These are phyloP conservation scores for Neoascia interrupta DNA, from an alignment of 2,888 invertebrate species.

Conservation along the genomic window DNA sequence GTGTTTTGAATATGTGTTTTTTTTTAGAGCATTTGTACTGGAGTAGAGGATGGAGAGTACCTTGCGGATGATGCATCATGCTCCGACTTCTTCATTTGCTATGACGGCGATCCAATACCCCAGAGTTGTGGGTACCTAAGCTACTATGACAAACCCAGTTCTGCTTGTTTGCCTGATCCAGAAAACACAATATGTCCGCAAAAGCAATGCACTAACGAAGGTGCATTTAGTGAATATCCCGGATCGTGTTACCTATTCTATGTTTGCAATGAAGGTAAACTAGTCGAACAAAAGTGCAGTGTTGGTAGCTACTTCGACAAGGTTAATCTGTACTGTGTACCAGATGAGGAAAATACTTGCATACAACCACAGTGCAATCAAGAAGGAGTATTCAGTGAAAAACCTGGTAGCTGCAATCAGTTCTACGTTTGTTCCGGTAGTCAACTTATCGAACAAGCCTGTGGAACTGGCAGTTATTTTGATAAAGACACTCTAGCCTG, in stretches of 20 bases:
- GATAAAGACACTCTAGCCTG: slow-evolving; percentile 67
- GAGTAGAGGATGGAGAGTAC: slow-evolving; percentile 49
- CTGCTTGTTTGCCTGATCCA: slow-evolving; percentile 32
- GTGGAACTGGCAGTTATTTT: slow-evolving; percentile 73
- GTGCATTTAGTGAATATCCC: slow-evolving; percentile 64
- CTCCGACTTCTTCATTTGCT: slow-evolving; percentile 69
- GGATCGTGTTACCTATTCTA: slow-evolving; percentile 11
- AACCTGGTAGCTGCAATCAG: slow-evolving; percentile 72
- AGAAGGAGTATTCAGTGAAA: slow-evolving; percentile 69
- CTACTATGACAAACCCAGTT: slow-evolving; percentile 69
- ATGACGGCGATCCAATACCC: slow-evolving; percentile 69
- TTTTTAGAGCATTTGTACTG: slow-evolving; percentile 72
- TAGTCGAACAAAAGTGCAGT: background rate
- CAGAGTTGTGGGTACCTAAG: slow-evolving; percentile 72
- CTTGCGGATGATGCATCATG: slow-evolving; percentile 68
- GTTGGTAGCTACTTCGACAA: slow-evolving; percentile 24
- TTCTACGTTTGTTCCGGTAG: slow-evolving; percentile 72
- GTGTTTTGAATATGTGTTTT: background rate
- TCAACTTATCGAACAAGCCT: slow-evolving; percentile 69
- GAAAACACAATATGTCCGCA: slow-evolving; percentile 69
- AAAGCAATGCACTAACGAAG: slow-evolving; percentile 67
- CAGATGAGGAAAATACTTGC: slow-evolving; percentile 30
- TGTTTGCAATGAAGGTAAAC: slow-evolving; percentile 9
- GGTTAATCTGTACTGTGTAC: background rate
- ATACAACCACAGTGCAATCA: slow-evolving; percentile 70